phyloP scores from a whole-genome alignment of 1,140 invertebrate species.

The Nephotettix cincticeps region DNA sequence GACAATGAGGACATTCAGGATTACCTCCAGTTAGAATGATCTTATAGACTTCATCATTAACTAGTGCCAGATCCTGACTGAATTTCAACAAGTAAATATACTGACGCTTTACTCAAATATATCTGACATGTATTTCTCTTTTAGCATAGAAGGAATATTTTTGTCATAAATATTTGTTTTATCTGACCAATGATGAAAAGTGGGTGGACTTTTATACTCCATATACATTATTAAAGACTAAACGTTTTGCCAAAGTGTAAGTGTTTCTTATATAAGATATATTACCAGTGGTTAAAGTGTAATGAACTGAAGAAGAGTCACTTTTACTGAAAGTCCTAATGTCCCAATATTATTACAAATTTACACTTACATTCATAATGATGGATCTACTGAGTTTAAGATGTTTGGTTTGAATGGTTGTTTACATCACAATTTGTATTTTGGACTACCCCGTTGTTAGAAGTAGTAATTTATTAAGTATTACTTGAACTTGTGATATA shows the following conservation, averaged over 20 bases:
- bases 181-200: neutral
- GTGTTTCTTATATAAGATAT: too few relatives aligned
- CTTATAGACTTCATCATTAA: neutral
- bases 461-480: constrained; percentile 2
- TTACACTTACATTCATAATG: neutral
- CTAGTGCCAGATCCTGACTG: neutral
- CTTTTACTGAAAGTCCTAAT: neutral
- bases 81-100: neutral
- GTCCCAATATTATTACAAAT: neutral
- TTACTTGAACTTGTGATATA: constrained; percentile 1
- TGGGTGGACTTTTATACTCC: neutral
- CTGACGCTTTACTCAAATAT: neutral
- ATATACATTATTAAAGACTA: neutral
- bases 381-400: neutral
- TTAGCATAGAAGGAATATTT: neutral
- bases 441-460: constrained; percentile 1
- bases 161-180: neutral
- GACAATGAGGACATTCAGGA: neutral
- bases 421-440: neutral
- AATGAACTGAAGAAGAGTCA: neutral
- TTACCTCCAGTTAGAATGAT: neutral
- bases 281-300: neutral
- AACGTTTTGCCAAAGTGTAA: too few relatives aligned
- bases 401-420: neutral
- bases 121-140: neutral